Conservation (phyloP, 1,140 invertebrate species). For the Pomacea maculata region DNA sequence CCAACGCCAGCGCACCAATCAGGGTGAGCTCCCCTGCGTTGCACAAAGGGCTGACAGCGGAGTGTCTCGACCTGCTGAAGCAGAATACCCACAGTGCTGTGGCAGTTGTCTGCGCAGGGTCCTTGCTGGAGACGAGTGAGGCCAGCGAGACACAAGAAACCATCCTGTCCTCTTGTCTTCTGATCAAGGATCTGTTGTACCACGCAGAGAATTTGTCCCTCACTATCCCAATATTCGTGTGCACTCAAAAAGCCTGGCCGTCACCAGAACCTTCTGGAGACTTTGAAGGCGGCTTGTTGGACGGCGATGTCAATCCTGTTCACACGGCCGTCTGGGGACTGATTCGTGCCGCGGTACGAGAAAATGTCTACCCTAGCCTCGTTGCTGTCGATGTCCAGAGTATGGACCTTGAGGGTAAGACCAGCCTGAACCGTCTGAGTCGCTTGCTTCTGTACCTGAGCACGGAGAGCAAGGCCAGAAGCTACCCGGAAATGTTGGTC, state of each 20-base stretch:
- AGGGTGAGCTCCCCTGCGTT: no score
- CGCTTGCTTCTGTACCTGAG: not conserved
- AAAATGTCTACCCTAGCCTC: conserved; percentile 21
- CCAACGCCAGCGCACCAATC: no score
- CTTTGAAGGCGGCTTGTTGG: no score
- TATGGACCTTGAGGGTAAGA: not conserved
- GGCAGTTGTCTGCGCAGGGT: no score
- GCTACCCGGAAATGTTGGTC: no score
- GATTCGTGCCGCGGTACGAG: conserved; percentile 11
- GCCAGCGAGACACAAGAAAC: not conserved
- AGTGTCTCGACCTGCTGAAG: no score
- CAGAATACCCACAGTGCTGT: no score
- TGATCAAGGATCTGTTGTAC: conserved; percentile 10
- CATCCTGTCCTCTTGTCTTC: conserved; percentile 5
- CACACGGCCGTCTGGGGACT: conserved; percentile 24
- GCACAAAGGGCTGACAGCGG: no score
- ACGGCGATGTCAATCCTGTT: conserved; percentile 7
- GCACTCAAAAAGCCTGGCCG: conserved; percentile 15
- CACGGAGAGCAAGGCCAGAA: no score
- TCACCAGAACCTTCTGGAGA: not conserved
- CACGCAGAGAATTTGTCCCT: conserved; percentile 2
- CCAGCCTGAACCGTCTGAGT: conserved; percentile 12
- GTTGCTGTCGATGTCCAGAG: conserved; percentile 13
- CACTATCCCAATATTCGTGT: conserved; percentile 4
- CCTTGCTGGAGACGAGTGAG: no score